These are phyloP conservation scores for Psittacara wagleri DNA, from an alignment of 2,113 vertebrate genomes.

Conservation along the genomic window DNA sequence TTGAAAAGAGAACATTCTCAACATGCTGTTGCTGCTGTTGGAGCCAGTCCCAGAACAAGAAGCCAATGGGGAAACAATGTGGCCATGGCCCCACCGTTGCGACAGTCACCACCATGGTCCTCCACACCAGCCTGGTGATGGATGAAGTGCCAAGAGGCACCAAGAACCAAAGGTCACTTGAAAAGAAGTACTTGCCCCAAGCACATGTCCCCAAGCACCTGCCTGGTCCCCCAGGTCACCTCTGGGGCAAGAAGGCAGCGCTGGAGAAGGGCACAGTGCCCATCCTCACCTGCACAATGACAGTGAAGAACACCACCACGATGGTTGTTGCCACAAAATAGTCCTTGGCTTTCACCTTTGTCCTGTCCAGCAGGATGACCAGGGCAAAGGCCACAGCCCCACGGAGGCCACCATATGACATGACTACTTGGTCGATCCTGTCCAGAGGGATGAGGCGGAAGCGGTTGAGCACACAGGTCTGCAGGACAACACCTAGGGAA, in stretches of 20 bases:
- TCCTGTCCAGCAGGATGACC: conserved; percentile 87
- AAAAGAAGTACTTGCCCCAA: background rate
- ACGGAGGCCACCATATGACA: conserved; percentile 95
- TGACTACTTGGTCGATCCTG: conserved; percentile 96
- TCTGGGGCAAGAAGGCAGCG: background rate
- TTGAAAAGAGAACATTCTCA: background rate
- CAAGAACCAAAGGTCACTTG: background rate
- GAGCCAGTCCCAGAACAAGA: background rate
- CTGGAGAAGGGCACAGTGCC: background rate
- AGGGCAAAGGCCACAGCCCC: conserved; percentile 94
- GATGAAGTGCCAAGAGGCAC: background rate
- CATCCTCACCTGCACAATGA: conserved; percentile 92
- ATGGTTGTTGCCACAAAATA: conserved; percentile 97
- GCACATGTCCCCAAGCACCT: accelerated
- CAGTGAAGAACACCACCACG: conserved; percentile 96
- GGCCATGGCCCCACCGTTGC: accelerated
- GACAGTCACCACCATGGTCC: accelerated
- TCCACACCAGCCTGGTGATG: background rate
- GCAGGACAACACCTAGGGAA: conserved; percentile 87
- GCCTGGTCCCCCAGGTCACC: background rate
- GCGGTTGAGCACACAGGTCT: conserved; percentile 91
- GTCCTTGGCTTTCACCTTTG: conserved; percentile 91
- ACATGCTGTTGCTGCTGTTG: accelerated
- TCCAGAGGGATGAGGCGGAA: conserved; percentile 93
- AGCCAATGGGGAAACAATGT: accelerated